Evolutionary conservation across 2,113 vertebrate species (phyloP), one percentile per base, ranked within the genome.

Genomic region (Lophura nycthemera): DNA sequence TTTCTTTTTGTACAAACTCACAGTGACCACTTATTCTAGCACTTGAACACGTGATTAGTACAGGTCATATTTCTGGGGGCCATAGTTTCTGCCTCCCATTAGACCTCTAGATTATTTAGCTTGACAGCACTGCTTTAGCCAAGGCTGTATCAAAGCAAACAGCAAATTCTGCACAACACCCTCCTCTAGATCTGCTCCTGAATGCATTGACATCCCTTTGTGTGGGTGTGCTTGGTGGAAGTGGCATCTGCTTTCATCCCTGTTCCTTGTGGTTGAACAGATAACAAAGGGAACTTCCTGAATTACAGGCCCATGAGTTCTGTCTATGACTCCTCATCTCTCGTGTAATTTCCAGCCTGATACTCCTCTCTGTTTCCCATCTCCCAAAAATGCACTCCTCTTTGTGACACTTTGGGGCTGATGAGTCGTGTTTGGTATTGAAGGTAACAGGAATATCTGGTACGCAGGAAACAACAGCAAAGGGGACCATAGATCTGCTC

Each of bases 41-140:
- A 32, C 42, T 16, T 73, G 64, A 81, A 93, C 86, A 87, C 94
- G 81, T 88, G 19, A 65, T 95, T 81, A 85, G 5, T 60, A 77
- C 34, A 63, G 34, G 75, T 86, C 84, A 29, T 86, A 76, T 77
- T 93, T 96, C 34, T 50, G 85, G 36, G 87, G 42, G 24, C 66
- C 77, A 18, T 48, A 76, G 45, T 89, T 92, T 87, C 71, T 94
- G 72, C 43, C 32, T 11, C 93, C 60, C 74, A 87, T 94, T 91
- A 82, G 40, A 43, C 27, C 43, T 13, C 32, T 89, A 42, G 70
- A 81, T 25, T 83, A 71, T 79, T 90, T 91, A 76, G 12, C 14
- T 74, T 56, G 69, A 73, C 47, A 80, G 11, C 36, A 48, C 6
- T 57, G 15, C 45, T 93, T 54, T 43, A 65, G 30, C 61, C 83